A percentile compares a stretch with the other conserved stretches of the same genome.
These are phyloP conservation scores for Prietella phreatophila DNA, from an alignment of 2,113 vertebrate genomes.

Conservation along the genomic window DNA sequence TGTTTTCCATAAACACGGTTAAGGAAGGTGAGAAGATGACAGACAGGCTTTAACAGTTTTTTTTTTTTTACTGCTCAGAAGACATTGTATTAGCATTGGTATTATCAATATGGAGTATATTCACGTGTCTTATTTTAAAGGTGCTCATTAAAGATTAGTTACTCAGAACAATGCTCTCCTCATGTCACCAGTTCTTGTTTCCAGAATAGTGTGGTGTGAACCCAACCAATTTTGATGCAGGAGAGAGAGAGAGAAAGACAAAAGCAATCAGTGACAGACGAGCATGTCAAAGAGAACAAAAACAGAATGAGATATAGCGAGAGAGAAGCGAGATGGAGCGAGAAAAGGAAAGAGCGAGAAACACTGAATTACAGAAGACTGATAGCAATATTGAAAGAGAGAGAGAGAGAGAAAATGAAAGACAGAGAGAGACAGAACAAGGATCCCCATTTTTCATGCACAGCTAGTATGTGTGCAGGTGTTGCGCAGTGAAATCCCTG, in stretches of 20 bases:
- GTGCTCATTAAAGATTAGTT: neutral
- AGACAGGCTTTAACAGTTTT: neutral
- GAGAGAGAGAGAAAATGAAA: neutral
- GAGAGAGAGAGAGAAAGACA: neutral
- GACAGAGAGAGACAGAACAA: neutral
- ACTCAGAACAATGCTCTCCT: neutral
- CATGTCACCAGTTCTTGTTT: neutral
- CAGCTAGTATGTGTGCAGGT: neutral
- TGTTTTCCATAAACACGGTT: neutral
- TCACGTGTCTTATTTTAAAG: neutral
- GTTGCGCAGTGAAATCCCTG: neutral
- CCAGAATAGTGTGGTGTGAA: neutral
- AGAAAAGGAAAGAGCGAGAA: neutral
- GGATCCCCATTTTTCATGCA: neutral
- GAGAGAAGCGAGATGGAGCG: neutral
- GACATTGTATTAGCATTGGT: neutral
- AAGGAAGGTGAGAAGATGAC: neutral
- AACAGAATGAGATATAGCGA: neutral
- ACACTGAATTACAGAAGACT: neutral
- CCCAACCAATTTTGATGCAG: neutral
- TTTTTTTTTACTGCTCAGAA: neutral
- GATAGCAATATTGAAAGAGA: neutral
- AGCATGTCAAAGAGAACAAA: constrained; percentile 1
- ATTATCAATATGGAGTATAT: neutral
- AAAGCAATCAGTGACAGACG: neutral